phyloP scores from a whole-genome alignment of 2,797 vertebrate species.

The Numenius phaeopus region DNA sequence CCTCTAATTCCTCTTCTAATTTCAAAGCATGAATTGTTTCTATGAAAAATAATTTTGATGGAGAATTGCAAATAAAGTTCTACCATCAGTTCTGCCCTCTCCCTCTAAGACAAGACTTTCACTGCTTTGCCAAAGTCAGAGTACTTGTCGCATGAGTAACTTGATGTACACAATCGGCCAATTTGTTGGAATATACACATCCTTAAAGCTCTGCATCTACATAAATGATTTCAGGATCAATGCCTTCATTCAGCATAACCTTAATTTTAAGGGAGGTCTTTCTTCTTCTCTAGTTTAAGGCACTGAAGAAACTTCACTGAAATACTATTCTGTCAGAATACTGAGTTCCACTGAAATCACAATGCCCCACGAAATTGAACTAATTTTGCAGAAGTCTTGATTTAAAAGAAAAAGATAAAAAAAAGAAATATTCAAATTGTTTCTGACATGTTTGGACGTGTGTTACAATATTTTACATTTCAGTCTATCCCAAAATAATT shows the following conservation, averaged over 20 bases:
- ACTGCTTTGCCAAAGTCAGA: not conserved
- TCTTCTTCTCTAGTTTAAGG: not conserved
- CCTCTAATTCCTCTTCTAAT: not conserved
- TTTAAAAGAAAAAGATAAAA: not conserved
- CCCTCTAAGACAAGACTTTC: not conserved
- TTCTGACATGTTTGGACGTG: not conserved
- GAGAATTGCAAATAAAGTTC: not conserved
- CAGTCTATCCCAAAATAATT: not conserved
- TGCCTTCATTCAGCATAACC: not conserved
- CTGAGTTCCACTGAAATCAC: not conserved
- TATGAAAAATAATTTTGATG: not conserved
- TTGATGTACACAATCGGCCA: not conserved
- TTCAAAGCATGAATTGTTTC: not conserved
- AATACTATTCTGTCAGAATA: not conserved
- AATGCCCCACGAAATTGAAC: not conserved
- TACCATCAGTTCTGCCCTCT: not conserved
- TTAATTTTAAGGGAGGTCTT: not conserved
- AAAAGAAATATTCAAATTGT: not conserved
- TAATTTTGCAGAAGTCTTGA: not conserved
- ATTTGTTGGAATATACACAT: not conserved
- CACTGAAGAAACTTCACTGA: not conserved
- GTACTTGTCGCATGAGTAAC: not conserved
- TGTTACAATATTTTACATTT: not conserved
- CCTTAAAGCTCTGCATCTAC: not conserved
- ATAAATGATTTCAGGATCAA: not conserved